Evolutionary conservation across 2,888 invertebrate species (phyloP), one percentile per base, ranked within the genome.

Genomic region (Callosobruchus maculatus): DNA sequence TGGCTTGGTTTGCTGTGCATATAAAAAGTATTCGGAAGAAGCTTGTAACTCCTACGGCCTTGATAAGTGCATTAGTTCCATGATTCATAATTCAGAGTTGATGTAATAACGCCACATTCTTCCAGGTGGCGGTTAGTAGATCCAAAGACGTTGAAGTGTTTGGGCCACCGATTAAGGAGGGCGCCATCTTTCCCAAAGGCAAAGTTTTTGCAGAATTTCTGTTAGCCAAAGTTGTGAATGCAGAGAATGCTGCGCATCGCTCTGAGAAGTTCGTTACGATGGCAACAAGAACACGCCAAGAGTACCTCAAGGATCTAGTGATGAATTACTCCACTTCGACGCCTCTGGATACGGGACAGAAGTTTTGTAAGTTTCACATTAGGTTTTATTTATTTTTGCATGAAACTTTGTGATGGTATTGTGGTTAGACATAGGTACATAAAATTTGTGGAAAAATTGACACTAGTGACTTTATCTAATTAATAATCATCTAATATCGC

Each of bases 191-290:
- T 86, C 92, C 93, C 18, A 97, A 97, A 86, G 95, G 95, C 73
- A 94, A 95, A 88, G 91, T 93, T n/a, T 98, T 98, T 87, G 94
- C 95, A n/a, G 97, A 98, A 85, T 96, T 98, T 86, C 90, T 98
- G 71, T 88, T 98, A 82, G 95, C 97, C 74, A 98, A 98, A 92
- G 94, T 97, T 68, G 96, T 98, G 78, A 98, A 98, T 87, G 98
- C 97, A 22, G 98, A 98, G 86, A 97, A 97, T 88, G 97, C 98
- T 18, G 97, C 97, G 18, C 97, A 98, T 85, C 92, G 95, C 81
- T 97, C 97, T 70, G 97, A 97, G 83, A 98, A 98, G 88, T 98
- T 98, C 88, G 95, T 95, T 73, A 96, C 97, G 71, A 98, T 98
- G 97, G 97, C 98, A 18, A 96, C 96, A 13, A 91, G 98, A 81